phyloP scores from a whole-genome alignment of 2,797 vertebrate genomes.

The Tenualosa thibaudeaui region DNA sequence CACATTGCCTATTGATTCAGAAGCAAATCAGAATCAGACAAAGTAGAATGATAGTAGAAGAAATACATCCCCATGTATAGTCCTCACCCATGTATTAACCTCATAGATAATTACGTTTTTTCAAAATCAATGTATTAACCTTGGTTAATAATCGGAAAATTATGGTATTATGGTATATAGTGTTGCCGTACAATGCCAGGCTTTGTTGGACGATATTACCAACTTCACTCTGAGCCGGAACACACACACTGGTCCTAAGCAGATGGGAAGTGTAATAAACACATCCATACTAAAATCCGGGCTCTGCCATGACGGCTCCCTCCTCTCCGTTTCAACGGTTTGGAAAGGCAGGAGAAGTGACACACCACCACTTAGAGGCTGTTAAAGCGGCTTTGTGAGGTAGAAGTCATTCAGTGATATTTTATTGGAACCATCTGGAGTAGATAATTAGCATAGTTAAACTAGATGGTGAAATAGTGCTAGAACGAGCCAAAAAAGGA shows the following conservation, averaged over 20 bases:
- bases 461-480: conserved; percentile 8
- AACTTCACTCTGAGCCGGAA: not conserved
- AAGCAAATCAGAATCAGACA: too few relatives aligned
- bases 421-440: conserved; percentile 12
- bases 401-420: not conserved
- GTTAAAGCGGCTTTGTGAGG: conserved; percentile 11
- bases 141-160: too few relatives aligned
- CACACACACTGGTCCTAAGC: not conserved
- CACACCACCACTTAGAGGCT: not conserved
- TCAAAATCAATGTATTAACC: too few relatives aligned
- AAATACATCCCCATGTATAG: too few relatives aligned
- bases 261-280: conserved; percentile 5
- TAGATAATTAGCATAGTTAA: conserved; percentile 17
- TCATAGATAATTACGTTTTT: too few relatives aligned
- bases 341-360: not conserved
- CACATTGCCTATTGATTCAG: too few relatives aligned
- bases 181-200: not conserved
- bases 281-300: not conserved
- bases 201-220: not conserved
- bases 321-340: not conserved
- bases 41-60: too few relatives aligned
- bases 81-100: too few relatives aligned
- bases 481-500: not conserved
- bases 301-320: not conserved
- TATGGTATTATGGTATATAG: too few relatives aligned